These are phyloP conservation scores for Hylia prasina DNA, from an alignment of 2,113 vertebrate genomes.

Conservation along the genomic window DNA sequence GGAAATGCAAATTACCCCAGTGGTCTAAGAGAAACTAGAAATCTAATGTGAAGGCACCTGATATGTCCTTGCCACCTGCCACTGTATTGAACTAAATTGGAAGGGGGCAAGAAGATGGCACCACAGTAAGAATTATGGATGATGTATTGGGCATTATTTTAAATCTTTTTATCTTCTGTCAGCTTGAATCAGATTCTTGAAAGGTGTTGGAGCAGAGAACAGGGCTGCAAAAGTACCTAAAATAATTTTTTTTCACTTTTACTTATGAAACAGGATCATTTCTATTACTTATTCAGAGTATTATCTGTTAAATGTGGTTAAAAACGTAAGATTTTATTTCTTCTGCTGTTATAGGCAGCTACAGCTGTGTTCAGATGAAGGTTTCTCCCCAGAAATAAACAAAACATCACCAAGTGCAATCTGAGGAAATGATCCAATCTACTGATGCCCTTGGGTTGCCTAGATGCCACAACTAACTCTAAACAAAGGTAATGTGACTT, in stretches of 20 bases:
- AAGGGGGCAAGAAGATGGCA: neutral
- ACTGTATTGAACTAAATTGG: neutral
- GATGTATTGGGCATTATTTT: conserved; percentile 11
- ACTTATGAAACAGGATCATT: neutral
- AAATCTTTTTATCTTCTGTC: conserved; percentile 8
- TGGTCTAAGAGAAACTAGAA: neutral
- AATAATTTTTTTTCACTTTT: neutral
- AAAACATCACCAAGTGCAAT: neutral
- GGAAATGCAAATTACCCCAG: neutral
- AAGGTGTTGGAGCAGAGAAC: neutral
- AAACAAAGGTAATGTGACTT: neutral
- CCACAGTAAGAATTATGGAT: neutral
- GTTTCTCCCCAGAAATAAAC: neutral
- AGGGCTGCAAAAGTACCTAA: neutral
- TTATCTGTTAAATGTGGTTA: neutral
- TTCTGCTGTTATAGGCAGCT: neutral
- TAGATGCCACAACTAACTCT: neutral
- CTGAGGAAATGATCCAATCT: conserved; percentile 21
- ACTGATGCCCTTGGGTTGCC: neutral
- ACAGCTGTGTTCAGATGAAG: neutral
- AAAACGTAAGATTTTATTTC: neutral
- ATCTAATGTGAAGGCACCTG: neutral
- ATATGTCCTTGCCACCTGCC: neutral
- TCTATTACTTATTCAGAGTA: neutral
- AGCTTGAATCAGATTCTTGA: neutral